These are phyloP conservation scores for Cryptotermes secundus DNA, from an alignment of 1,140 invertebrate species.

Conservation along the genomic window DNA sequence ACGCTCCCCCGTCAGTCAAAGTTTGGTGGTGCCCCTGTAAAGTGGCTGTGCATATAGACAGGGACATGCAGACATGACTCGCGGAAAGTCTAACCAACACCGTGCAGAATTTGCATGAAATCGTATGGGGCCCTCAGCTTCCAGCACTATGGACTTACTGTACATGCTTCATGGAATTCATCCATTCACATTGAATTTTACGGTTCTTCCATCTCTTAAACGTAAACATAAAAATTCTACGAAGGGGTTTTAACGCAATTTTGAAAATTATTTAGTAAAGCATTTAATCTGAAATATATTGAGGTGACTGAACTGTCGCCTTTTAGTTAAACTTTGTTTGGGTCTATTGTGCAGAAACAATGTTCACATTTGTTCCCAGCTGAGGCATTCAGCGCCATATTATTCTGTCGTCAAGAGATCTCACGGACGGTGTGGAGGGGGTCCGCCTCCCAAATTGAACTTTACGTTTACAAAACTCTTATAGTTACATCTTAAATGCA, in stretches of 20 bases:
- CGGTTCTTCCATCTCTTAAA: not conserved
- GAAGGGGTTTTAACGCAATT: not conserved
- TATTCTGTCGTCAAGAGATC: too few relatives aligned
- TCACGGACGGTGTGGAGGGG: too few relatives aligned
- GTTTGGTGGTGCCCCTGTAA: not conserved
- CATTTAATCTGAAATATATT: too few relatives aligned
- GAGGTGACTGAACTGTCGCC: too few relatives aligned
- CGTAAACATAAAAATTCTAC: not conserved
- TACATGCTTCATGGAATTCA: not conserved
- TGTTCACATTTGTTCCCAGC: too few relatives aligned
- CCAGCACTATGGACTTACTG: not conserved
- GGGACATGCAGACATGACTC: not conserved
- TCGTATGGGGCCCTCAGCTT: not conserved
- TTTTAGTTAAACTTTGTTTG: too few relatives aligned
- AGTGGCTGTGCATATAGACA: not conserved
- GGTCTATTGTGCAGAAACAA: too few relatives aligned
- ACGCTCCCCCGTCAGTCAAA: not conserved
- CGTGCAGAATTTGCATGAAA: conserved; percentile 25
- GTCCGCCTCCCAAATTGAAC: too few relatives aligned
- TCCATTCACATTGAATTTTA: not conserved
- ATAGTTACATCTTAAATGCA: too few relatives aligned
- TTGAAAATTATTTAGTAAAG: too few relatives aligned
- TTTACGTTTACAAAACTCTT: too few relatives aligned
- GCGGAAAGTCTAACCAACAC: not conserved
- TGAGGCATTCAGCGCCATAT: too few relatives aligned